A percentile compares a stretch with the other conserved stretches of the same genome.
Evolutionary conservation across 2,888 invertebrate species (phyloP).

Genomic region (Pterobdella sp.): DNA sequence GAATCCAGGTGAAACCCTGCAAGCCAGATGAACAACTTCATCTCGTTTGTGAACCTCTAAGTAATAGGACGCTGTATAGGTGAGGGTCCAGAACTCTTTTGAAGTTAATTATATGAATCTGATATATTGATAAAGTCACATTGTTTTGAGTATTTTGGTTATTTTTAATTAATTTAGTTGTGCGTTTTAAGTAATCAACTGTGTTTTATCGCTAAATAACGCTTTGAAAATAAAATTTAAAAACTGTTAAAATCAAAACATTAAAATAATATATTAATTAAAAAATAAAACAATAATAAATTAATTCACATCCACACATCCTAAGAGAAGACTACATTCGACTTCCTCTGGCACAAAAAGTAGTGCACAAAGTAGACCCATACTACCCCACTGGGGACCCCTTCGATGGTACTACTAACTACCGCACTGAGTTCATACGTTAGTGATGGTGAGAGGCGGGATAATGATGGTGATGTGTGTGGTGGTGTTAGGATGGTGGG

Average conservation of each 20-base stretch:
- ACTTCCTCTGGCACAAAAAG: constrained; percentile 1
- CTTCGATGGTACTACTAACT: constrained; percentile 22
- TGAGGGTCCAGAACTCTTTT: no score
- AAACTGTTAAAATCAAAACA: no score
- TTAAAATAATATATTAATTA: no score
- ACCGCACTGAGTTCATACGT: constrained; percentile 25
- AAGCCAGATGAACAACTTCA: constrained; percentile 4
- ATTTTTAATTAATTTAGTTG: constrained; percentile 13
- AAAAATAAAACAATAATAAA: no score
- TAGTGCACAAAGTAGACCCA: neutral
- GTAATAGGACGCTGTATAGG: neutral
- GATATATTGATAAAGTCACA: no score
- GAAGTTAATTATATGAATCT: no score
- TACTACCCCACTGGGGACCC: constrained; percentile 14
- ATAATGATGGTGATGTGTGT: neutral
- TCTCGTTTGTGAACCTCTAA: constrained; percentile 20
- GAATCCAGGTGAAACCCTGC: constrained; percentile 17
- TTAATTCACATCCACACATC: neutral
- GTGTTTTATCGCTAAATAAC: no score
- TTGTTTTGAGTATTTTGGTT: neutral
- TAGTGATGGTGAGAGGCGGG: no score
- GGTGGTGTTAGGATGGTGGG: neutral
- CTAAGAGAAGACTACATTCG: constrained; percentile 13
- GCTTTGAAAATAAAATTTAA: no score
- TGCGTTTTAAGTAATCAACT: neutral